Percentiles rank a stretch among this genome's conserved stretches.
Evolutionary conservation across 2,113 vertebrate species (phyloP).

Genomic region (Gymnorhina tibicen): DNA sequence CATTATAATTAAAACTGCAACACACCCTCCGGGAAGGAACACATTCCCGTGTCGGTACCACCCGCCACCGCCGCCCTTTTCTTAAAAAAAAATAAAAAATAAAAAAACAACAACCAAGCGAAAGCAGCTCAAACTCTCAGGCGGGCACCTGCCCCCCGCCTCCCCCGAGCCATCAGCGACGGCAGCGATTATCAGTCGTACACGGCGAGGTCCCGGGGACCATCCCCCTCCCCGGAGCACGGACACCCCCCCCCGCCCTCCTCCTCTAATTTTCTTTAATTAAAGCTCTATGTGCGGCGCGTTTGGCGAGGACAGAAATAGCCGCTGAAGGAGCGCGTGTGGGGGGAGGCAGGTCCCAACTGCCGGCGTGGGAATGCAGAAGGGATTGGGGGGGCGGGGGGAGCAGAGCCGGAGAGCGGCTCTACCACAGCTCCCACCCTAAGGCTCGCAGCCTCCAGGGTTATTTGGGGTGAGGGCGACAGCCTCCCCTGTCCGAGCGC

Average conservation of each 20-base stretch:
- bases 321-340: not conserved
- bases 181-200: not conserved
- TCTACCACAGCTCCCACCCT: not conserved
- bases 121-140: not conserved
- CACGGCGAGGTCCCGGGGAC: not conserved
- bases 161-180: not conserved
- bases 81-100: not conserved
- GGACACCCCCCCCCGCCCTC: not conserved
- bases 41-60: not conserved
- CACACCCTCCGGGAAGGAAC: slow-evolving; percentile 3
- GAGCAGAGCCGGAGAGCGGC: not conserved
- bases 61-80: not conserved
- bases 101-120: not conserved
- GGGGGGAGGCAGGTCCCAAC: not conserved
- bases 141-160: not conserved
- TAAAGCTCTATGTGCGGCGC: not conserved
- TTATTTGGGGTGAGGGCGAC: not conserved
- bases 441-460: not conserved
- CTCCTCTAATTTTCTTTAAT: slow-evolving; percentile 22
- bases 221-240: not conserved
- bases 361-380: slow-evolving; percentile 1
- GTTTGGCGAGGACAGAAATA: slow-evolving; percentile 30
- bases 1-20: slow-evolving; percentile 37
- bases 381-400: not conserved
- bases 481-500: not conserved